Percentiles rank a stretch among this genome's conserved stretches.
Evolutionary conservation across 2,113 vertebrate species (phyloP).

Genomic region (Acinonyx jubatus): DNA sequence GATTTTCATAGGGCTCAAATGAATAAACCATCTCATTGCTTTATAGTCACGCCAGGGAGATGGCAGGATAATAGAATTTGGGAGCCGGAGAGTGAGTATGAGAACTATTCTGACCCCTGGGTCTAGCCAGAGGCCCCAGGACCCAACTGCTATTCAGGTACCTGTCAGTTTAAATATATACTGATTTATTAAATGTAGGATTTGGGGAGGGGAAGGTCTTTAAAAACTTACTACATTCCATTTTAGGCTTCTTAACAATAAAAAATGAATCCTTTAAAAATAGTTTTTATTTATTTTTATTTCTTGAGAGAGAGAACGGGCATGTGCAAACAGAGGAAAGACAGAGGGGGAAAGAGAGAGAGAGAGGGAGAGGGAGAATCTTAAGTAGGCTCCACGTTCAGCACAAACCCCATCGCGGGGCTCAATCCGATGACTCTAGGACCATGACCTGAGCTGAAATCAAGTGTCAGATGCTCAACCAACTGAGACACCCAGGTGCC

Average conservation of each 20-base stretch:
- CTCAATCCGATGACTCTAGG: too few relatives aligned
- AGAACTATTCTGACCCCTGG: neutral
- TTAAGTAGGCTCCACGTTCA: too few relatives aligned
- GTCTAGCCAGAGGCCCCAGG: neutral
- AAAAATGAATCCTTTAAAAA: neutral
- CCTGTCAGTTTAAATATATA: neutral
- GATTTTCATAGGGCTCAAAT: neutral
- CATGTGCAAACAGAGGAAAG: too few relatives aligned
- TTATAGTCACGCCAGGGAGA: neutral
- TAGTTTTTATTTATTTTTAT: neutral
- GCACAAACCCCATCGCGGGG: too few relatives aligned
- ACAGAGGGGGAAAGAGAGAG: too few relatives aligned
- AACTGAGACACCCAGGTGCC: too few relatives aligned
- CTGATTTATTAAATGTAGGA: neutral
- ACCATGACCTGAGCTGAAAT: too few relatives aligned
- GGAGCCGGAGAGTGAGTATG: neutral
- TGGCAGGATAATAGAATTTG: neutral
- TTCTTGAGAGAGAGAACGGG: too few relatives aligned
- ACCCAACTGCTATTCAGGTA: too few relatives aligned
- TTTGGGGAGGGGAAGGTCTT: neutral
- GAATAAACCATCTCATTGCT: conserved; percentile 1
- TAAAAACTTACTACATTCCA: neutral
- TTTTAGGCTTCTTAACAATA: conserved; percentile 16
- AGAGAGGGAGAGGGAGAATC: too few relatives aligned
- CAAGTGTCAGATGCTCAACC: too few relatives aligned